These are phyloP conservation scores for Origma solitaria DNA, from an alignment of 2,113 vertebrate species.

Conservation along the genomic window DNA sequence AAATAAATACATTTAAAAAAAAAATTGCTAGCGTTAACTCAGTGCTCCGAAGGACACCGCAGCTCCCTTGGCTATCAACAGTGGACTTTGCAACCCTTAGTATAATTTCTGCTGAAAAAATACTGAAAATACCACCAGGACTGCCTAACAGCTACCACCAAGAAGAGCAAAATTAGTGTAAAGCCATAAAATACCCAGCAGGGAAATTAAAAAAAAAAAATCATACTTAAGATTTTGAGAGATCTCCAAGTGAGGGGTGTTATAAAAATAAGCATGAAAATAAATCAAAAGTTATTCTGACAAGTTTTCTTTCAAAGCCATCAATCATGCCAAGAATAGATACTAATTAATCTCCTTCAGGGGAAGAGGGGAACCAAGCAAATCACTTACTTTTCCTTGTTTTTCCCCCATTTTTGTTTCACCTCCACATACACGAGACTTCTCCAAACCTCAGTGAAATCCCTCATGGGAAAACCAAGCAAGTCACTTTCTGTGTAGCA, in stretches of 20 bases:
- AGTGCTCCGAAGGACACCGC: neutral
- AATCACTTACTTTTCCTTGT: neutral
- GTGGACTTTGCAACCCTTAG: neutral
- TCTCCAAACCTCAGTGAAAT: neutral
- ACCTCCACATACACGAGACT: neutral
- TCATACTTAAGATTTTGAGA: neutral
- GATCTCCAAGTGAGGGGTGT: neutral
- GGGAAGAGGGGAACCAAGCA: neutral
- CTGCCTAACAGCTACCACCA: neutral
- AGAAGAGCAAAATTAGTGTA: slow-evolving; percentile 37
- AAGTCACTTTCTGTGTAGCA: neutral
- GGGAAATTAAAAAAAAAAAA: neutral
- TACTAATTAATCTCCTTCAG: neutral
- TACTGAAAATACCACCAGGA: neutral
- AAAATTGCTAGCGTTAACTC: slow-evolving; percentile 7
- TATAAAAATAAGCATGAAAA: slow-evolving; percentile 54
- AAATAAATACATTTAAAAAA: slow-evolving; percentile 48
- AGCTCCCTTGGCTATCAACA: slow-evolving; percentile 9
- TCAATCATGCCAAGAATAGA: slow-evolving; percentile 24
- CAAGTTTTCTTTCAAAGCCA: slow-evolving; percentile 16
- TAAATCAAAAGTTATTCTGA: slow-evolving; percentile 24
- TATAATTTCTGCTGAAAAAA: neutral
- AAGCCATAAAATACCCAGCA: neutral
- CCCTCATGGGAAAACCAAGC: neutral
- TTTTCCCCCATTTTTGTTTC: neutral